Evolutionary conservation across 1,140 invertebrate species (phyloP).

Genomic region (Sycobia sp.): DNA sequence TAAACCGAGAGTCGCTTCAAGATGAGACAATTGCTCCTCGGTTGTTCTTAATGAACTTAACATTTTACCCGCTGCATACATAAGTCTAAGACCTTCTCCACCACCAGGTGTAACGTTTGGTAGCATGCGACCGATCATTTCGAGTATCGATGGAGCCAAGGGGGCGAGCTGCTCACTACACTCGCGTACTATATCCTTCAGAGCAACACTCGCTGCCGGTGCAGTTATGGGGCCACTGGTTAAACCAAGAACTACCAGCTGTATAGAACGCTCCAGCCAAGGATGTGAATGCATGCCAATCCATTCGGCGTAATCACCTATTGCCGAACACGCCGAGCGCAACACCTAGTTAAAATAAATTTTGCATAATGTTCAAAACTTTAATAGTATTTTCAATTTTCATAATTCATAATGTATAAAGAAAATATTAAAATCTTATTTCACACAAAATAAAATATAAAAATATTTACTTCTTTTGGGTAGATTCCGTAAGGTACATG

Average conservation of each 20-base stretch:
- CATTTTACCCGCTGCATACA: constrained; percentile 78
- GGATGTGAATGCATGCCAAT: constrained; percentile 73
- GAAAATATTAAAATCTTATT: too few relatives aligned
- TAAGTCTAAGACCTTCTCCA: constrained; percentile 71
- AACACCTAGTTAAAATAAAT: constrained; percentile 43
- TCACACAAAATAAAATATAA: too few relatives aligned
- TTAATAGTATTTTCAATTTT: not conserved
- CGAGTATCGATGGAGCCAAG: constrained; percentile 65
- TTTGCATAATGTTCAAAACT: too few relatives aligned
- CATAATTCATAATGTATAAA: too few relatives aligned
- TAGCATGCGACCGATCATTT: constrained; percentile 49
- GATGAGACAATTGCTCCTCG: constrained; percentile 69
- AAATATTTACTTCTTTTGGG: constrained; percentile 48
- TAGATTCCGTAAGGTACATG: constrained; percentile 69
- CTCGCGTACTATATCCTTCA: constrained; percentile 84
- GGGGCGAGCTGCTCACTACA: constrained; percentile 75
- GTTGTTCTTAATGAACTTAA: constrained; percentile 68
- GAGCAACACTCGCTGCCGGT: constrained; percentile 79
- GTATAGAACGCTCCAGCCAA: constrained; percentile 71
- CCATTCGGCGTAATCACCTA: constrained; percentile 83
- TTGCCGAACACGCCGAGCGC: constrained; percentile 51
- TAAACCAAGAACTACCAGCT: constrained; percentile 72
- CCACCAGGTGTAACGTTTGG: constrained; percentile 43
- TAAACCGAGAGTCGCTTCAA: constrained; percentile 73
- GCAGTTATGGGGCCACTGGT: constrained; percentile 70